These are phyloP conservation scores for Drosophila tropicalis DNA, from an alignment of 1,140 invertebrate species.

Conservation along the genomic window DNA sequence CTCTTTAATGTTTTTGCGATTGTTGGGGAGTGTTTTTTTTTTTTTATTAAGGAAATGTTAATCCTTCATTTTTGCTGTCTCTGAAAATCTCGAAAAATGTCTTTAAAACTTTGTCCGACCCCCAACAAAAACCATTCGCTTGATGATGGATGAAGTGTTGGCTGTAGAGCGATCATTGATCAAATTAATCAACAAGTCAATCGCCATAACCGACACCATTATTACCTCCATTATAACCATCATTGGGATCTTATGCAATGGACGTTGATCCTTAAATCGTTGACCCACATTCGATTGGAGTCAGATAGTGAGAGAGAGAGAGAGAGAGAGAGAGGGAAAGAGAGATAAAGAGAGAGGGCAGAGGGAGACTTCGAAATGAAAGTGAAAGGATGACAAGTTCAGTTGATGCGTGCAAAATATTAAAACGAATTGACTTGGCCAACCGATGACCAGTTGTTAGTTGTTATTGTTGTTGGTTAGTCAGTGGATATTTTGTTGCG, in stretches of 20 bases:
- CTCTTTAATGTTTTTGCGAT: too few species aligned
- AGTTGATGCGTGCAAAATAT: slow-evolving; percentile 17
- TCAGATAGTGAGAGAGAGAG: not conserved
- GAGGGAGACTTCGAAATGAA: slow-evolving; percentile 29
- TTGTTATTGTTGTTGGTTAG: not conserved
- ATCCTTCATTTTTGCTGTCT: too few species aligned
- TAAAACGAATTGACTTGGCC: not conserved
- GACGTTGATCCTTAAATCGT: slow-evolving; percentile 52
- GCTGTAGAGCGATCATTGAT: not conserved
- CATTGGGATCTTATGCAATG: slow-evolving; percentile 32
- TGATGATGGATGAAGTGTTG: not conserved
- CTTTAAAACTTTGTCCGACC: too few species aligned
- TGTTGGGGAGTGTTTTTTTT: too few species aligned
- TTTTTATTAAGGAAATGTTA: too few species aligned
- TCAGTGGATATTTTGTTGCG: not conserved
- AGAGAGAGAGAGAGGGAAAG: slow-evolving; percentile 4
- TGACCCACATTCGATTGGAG: slow-evolving; percentile 37
- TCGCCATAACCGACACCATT: slow-evolving; percentile 16
- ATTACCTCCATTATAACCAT: not conserved
- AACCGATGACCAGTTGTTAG: not conserved
- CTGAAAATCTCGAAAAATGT: too few species aligned
- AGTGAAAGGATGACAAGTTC: slow-evolving; percentile 54
- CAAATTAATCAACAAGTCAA: slow-evolving; percentile 9
- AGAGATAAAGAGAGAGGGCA: slow-evolving; percentile 14
- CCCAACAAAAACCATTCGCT: not conserved